Evolutionary conservation across 1,140 invertebrate species (phyloP).

Genomic region (Drosophila cardini): DNA sequence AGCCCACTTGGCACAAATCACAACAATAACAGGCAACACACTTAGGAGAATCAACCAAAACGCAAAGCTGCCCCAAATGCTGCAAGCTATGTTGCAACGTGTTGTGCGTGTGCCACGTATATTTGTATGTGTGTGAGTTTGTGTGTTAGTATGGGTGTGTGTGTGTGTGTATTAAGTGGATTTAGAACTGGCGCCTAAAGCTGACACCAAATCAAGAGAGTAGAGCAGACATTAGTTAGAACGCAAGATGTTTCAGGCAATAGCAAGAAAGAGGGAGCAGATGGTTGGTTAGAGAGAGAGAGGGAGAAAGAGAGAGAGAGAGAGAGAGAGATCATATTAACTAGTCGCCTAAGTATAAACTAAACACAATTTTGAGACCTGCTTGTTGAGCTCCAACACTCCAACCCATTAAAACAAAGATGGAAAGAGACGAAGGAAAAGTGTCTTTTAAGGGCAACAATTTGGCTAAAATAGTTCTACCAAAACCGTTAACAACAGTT

Average conservation of each 20-base stretch:
- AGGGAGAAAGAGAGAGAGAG: background rate
- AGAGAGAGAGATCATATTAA: background rate
- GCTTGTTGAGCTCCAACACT: too few species aligned
- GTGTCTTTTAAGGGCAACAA: too few species aligned
- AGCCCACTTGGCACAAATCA: conserved; percentile 23
- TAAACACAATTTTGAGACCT: conserved; percentile 17
- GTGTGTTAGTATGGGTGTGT: conserved; percentile 19
- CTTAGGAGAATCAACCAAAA: conserved; percentile 11
- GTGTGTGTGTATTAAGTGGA: conserved; percentile 41
- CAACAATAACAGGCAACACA: conserved; percentile 41
- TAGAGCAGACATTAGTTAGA: background rate
- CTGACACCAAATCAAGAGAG: conserved; percentile 50
- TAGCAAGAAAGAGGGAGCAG: background rate
- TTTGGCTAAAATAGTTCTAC: too few species aligned
- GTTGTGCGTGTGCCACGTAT: conserved; percentile 14
- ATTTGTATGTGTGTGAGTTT: conserved; percentile 17
- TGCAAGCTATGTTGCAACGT: conserved; percentile 11
- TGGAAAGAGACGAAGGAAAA: background rate
- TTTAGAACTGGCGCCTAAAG: conserved; percentile 45
- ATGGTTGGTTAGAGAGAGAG: background rate
- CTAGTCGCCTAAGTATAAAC: conserved; percentile 20
- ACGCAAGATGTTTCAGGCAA: background rate
- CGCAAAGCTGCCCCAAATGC: background rate
- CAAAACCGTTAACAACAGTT: too few species aligned
- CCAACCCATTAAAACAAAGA: background rate